These are phyloP conservation scores for Eupithecia dodoneata DNA, from an alignment of 2,888 invertebrate species.

Conservation along the genomic window DNA sequence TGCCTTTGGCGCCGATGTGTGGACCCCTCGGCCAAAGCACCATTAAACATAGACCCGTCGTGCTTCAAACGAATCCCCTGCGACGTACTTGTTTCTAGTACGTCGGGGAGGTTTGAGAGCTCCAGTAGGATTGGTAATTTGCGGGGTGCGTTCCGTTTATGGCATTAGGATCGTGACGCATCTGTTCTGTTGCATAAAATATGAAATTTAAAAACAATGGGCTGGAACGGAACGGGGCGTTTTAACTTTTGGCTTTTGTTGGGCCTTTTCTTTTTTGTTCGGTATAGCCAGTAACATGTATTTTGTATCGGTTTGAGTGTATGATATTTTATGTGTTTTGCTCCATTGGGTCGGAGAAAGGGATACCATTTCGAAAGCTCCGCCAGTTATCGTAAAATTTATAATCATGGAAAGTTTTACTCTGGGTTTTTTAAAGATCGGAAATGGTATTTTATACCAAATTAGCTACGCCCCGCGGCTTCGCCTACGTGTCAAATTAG, in stretches of 20 bases:
- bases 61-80: constrained; percentile 61
- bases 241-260: constrained; percentile 40
- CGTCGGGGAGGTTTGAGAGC: constrained; percentile 54
- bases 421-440: neutral
- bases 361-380: constrained; percentile 6
- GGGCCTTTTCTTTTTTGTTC: constrained; percentile 15
- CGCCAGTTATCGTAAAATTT: constrained; percentile 10
- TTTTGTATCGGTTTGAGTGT: constrained; percentile 9
- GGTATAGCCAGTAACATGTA: neutral
- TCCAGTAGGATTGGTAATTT: constrained; percentile 60
- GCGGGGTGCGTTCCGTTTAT: constrained; percentile 74
- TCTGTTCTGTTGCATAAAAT: constrained; percentile 78
- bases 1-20: constrained; percentile 75
- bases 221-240: constrained; percentile 46
- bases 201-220: constrained; percentile 70
- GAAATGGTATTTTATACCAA: neutral
- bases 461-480: too few relatives aligned
- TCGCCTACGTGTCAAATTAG: too few relatives aligned
- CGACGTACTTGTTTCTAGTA: constrained; percentile 52
- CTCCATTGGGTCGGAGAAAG: constrained; percentile 10
- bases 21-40: constrained; percentile 65
- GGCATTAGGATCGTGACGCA: constrained; percentile 76
- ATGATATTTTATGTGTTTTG: constrained; percentile 18
- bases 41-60: constrained; percentile 65
- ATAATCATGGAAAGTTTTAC: neutral